Evolutionary conservation across 2,888 invertebrate genomes (phyloP), one percentile per base, ranked within the genome.

Genomic region (Xylophagus ater): DNA sequence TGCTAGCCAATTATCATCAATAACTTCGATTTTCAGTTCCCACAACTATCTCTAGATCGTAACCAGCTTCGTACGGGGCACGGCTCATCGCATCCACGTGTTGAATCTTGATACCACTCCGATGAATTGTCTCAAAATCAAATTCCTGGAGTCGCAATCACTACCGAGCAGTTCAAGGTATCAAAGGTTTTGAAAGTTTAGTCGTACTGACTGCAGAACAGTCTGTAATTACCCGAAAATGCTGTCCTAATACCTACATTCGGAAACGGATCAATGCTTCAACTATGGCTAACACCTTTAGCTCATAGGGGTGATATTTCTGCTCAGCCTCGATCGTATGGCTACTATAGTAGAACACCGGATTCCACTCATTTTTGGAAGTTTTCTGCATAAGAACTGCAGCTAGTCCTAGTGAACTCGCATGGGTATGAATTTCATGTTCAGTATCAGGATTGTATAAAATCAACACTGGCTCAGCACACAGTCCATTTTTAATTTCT

Each of bases 21-120:
- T n/a, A n/a, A n/a, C n/a, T n/a, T n/a, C n/a, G n/a, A n/a, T n/a
- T n/a, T n/a, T n/a, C n/a, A n/a, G n/a, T n/a, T n/a, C n/a, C n/a
- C n/a, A n/a, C 15, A 10, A 14, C 23, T 4, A 15, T 17, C 10
- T 34, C 26, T 8, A 26, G 18, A 10, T 28, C 21, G 10, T 12
- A 2, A 4, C 5, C 12, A 12, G 13, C n/a, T 15, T 29, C 12
- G 15, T 24, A 24, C 9, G 42, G 38, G 23, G 28, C 19, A 25
- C 37, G 26, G 9, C 37, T 37, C 4, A 28, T 18, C n/a, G 14
- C 34, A 34, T 34, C 34, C 13, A 31, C 39, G 34, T 34, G 35
- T 15, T 19, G 37, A 21, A 31, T 37, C 12, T 24, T 37, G 10
- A n/a, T 25, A 6, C 33, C 24, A 12, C 13, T 8, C 5, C 40